Evolutionary conservation across 2,888 invertebrate species (phyloP).

Genomic region (Clivina fossor): DNA sequence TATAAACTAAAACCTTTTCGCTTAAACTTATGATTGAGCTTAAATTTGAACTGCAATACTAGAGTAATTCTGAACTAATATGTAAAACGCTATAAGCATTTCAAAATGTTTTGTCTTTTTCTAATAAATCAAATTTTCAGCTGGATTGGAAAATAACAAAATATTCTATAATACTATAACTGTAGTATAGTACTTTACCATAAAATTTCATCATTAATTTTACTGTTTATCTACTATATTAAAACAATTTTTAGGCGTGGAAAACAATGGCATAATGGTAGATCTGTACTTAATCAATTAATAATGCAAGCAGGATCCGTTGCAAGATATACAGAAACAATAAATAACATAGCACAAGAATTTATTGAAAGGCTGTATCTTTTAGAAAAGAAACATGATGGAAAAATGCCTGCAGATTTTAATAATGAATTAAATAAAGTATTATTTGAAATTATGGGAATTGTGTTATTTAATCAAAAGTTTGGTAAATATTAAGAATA

Average conservation of each 20-base stretch:
- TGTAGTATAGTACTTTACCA: too few relatives aligned
- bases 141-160: too few relatives aligned
- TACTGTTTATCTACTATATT: not conserved
- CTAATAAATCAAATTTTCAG: too few relatives aligned
- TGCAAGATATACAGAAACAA: conserved; percentile 44
- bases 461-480: conserved; percentile 50
- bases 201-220: not conserved
- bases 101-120: too few relatives aligned
- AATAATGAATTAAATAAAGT: conserved; percentile 58
- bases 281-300: conserved; percentile 56
- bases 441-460: conserved; percentile 57
- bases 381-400: conserved; percentile 35
- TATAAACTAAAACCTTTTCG: too few relatives aligned
- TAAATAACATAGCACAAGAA: conserved; percentile 46
- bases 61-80: too few relatives aligned
- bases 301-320: conserved; percentile 56
- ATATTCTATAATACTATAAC: too few relatives aligned
- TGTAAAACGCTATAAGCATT: too few relatives aligned
- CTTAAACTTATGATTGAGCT: too few relatives aligned
- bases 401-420: conserved; percentile 52
- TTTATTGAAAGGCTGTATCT: conserved; percentile 41
- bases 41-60: too few relatives aligned
- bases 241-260: conserved; percentile 52
- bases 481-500: conserved; percentile 41
- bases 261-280: conserved; percentile 58